Evolutionary conservation across 2,888 invertebrate genomes (phyloP).

Genomic region (Troides oblongomaculatus): DNA sequence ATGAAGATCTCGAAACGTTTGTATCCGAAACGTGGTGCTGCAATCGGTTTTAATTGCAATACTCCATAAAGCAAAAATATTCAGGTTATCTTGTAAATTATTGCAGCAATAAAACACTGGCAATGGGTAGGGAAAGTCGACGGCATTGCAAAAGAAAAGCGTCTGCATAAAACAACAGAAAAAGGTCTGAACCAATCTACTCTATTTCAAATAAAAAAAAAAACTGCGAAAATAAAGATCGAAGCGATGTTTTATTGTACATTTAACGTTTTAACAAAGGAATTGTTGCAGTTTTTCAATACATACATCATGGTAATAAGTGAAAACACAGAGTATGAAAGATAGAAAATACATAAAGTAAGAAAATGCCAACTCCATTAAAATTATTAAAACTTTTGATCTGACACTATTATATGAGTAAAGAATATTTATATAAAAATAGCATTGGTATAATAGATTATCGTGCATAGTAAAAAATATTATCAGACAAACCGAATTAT

Average conservation of each 20-base stretch:
- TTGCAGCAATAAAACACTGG: constrained; percentile 22
- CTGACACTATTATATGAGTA: background rate
- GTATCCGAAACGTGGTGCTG: constrained; percentile 6
- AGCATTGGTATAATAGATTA: no score
- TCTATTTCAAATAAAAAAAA: constrained; percentile 20
- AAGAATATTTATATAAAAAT: background rate
- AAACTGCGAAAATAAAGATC: constrained; percentile 12
- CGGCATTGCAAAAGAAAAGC: constrained; percentile 21
- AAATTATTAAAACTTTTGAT: no score
- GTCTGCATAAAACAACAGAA: constrained; percentile 17
- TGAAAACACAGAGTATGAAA: no score
- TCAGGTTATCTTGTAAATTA: constrained; percentile 22
- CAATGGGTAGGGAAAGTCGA: constrained; percentile 22
- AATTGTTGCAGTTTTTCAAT: background rate
- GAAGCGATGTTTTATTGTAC: constrained; percentile 17
- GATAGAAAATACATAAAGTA: no score
- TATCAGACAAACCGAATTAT: no score
- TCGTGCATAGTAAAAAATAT: no score
- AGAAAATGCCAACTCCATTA: no score
- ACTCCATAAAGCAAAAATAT: constrained; percentile 21
- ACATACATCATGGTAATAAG: background rate
- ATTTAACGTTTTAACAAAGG: background rate
- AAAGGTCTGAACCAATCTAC: constrained; percentile 24
- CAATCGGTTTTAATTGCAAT: constrained; percentile 11
- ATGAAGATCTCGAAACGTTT: constrained; percentile 13